Evolutionary conservation across 35 echinoderm and acorn worm species (phyloP), one percentile per base, ranked within the genome.

Genomic region (Anneissia japonica): DNA sequence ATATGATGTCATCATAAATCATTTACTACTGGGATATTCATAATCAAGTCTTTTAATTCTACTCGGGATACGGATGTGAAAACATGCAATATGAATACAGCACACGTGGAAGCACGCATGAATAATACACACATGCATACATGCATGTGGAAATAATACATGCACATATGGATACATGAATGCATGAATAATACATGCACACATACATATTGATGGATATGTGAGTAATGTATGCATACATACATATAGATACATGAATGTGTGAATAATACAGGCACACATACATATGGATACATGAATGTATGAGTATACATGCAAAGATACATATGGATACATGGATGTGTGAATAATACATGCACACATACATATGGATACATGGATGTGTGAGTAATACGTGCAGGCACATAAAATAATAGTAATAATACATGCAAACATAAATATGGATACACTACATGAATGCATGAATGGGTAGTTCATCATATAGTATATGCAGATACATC

Each of bases 251-350:
- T 34, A 33, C 34, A 38, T 9, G 37, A 30, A 75, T 80, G 34
- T 34, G 34, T 34, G 34, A 5, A 80, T 80, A 7, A 80, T 9
- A 80, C 34, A 80, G 21, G 34, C 34, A 80, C 34, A 34, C 34
- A 34, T 80, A 80, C 34, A 80, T 34, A 80, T 80, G 34, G 12
- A 77, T 77, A 77, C 31, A 77, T 77, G 31, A 16, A 77, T 77
- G 11, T 77, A 77, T 77, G 31, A 13, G 31, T 77, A 77, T 77
- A 77, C 31, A 77, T 77, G 31, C 31, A 77, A 16, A 77, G 12
- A 77, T 77, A 77, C 31, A 80, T 80, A 80, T 80, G 34, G 21
- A 80, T 9, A 80, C 34, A 9, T 80, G 34, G 9, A 80, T 14
- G 32, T 75, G 32, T 7, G 32, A 30, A 4, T 75, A 75, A 9